Evolutionary conservation across 2,888 invertebrate genomes (phyloP).

Genomic region (Drosophila hamatofila): DNA sequence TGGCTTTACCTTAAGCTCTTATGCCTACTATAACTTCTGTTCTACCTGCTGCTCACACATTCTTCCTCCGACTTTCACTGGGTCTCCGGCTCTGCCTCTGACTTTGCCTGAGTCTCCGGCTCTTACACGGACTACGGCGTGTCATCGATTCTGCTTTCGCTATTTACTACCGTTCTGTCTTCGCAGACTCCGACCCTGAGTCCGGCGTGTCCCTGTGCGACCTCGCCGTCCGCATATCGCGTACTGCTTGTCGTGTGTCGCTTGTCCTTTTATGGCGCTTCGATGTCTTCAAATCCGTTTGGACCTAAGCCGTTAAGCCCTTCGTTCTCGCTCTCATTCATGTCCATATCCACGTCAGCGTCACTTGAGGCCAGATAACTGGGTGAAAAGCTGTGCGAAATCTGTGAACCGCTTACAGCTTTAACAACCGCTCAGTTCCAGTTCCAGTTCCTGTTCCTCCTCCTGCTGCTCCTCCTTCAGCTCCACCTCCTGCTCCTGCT

Average conservation of each 20-base stretch:
- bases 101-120: not conserved
- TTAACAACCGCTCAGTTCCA: not conserved
- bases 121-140: not conserved
- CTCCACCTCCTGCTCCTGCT: not conserved
- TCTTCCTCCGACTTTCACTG: not conserved
- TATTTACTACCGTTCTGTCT: not conserved
- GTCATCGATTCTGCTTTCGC: not conserved
- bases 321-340: constrained; percentile 22
- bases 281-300: constrained; percentile 59
- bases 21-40: not conserved
- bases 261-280: constrained; percentile 24
- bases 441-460: not conserved
- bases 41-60: not conserved
- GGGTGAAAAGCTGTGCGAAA: constrained; percentile 49
- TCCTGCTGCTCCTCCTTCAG: not conserved
- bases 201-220: not conserved
- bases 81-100: not conserved
- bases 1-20: not conserved
- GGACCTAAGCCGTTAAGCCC: constrained; percentile 55
- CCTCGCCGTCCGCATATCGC: constrained; percentile 7
- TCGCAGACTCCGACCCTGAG: not conserved
- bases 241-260: constrained; percentile 11
- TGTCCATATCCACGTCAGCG: constrained; percentile 16
- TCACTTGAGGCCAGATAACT: constrained; percentile 50
- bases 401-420: constrained; percentile 23